phyloP scores from a whole-genome alignment of 2,888 invertebrate genomes.

The Lydus trimaculatus region DNA sequence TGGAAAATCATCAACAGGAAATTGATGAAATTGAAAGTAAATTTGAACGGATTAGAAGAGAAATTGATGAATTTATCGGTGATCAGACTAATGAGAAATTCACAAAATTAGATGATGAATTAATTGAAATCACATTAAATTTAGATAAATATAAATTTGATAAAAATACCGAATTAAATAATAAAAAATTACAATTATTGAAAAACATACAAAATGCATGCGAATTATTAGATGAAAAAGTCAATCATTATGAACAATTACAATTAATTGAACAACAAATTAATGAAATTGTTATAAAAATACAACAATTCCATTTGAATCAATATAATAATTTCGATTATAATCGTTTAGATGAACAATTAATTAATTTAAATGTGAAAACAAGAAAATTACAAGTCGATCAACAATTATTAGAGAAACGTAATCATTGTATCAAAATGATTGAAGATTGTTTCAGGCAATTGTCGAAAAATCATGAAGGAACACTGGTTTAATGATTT shows the following conservation, averaged over 20 bases:
- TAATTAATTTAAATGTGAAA: slow-evolving; percentile 40
- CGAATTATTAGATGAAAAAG: slow-evolving; percentile 38
- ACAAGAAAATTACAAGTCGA: slow-evolving; percentile 36
- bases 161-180: slow-evolving; percentile 30
- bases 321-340: slow-evolving; percentile 28
- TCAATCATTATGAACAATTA: slow-evolving; percentile 37
- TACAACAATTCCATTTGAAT: slow-evolving; percentile 21
- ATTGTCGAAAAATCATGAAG: slow-evolving; percentile 17
- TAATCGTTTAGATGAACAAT: slow-evolving; percentile 39
- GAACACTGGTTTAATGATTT: slow-evolving; percentile 19
- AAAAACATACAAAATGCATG: slow-evolving; percentile 38
- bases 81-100: slow-evolving; percentile 36
- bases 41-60: slow-evolving; percentile 28
- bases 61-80: slow-evolving; percentile 39
- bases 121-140: slow-evolving; percentile 31
- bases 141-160: slow-evolving; percentile 39
- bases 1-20: slow-evolving; percentile 23
- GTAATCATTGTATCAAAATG: slow-evolving; percentile 33
- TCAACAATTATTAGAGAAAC: slow-evolving; percentile 31
- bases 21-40: slow-evolving; percentile 36
- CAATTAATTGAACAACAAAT: slow-evolving; percentile 37
- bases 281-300: slow-evolving; percentile 26
- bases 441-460: slow-evolving; percentile 33
- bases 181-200: slow-evolving; percentile 36
- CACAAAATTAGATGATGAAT: slow-evolving; percentile 37